Base-by-base conservation (phyloP, 2,113 vertebrate genomes). In the Phalacrocorax carbo region DNA sequence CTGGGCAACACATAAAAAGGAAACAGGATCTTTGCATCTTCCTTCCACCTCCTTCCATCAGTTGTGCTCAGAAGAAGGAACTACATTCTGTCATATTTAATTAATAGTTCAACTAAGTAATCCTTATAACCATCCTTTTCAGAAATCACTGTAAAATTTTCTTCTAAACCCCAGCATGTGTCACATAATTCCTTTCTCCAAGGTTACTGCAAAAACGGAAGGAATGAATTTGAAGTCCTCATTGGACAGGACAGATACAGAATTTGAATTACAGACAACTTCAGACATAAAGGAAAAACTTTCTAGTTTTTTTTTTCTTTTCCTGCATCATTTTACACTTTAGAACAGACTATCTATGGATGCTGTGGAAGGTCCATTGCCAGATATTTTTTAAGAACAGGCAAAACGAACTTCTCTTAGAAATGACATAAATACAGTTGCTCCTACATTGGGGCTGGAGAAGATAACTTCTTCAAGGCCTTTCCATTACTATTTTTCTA, bases 401-500 rank as follows among this genome's bases (percentile, higher is more conserved):
- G 22, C 7, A 86, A 89, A 55, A 54, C 8, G 75, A 82, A 36
- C 4, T 61, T 91, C 11, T 84, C 49, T 65, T 46, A 11, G 58
- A 93, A 94, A 80, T 66, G 0, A 70, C 27, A 57, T 38, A 84
- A 89, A 75, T 54, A 54, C 6, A 52, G 21, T 55, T 87, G 15
- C 16, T 85, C 11, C 30, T 85, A 57, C 26, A 25, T 2, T 69
- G 16, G 15, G 16, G 23, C 29, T 81, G 51, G n/a, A 84, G 36
- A 61, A 55, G 86, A 91, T 40, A 30, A 71, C 49, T 89, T 87
- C 79, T 73, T 44, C 25, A 79, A 86, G 82, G 66, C 69, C 75
- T 83, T 93, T 93, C 87, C 91, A 93, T 76, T 80, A 84, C 69
- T 76, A 52, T 95, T 97, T 95, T 97, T 81, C 88, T 78, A 42